These are phyloP conservation scores for Acridotheres tristis DNA, from an alignment of 2,797 vertebrate genomes.

Conservation along the genomic window DNA sequence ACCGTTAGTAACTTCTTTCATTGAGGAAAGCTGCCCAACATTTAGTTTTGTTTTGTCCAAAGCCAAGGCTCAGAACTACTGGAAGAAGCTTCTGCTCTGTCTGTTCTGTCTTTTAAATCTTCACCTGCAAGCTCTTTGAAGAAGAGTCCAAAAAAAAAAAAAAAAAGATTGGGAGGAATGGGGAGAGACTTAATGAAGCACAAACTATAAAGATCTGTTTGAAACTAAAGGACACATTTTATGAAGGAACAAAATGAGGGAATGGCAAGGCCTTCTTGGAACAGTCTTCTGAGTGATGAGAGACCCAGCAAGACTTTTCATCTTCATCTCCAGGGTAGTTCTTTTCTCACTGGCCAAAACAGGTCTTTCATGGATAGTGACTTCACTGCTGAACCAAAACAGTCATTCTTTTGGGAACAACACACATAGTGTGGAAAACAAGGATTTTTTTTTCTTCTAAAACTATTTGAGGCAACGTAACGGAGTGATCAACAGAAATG, in stretches of 20 bases:
- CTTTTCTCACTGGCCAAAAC: constrained; percentile 86
- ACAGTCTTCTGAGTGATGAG: constrained; percentile 73
- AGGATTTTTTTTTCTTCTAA: constrained; percentile 92
- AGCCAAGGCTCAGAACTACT: constrained; percentile 87
- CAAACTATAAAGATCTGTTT: constrained; percentile 88
- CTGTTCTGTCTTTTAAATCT: constrained; percentile 87
- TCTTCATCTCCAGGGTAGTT: constrained; percentile 82
- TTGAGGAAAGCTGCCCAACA: constrained; percentile 85
- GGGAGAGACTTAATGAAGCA: constrained; percentile 88
- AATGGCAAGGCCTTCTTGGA: constrained; percentile 85
- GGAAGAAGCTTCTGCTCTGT: constrained; percentile 88
- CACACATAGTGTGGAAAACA: constrained; percentile 99
- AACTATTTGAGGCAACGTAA: constrained; percentile 99
- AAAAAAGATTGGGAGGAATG: constrained; percentile 55
- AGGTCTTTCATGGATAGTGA: constrained; percentile 84
- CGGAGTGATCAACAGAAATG: constrained; percentile 97
- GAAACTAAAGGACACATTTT: constrained; percentile 92
- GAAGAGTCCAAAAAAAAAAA: constrained; percentile 87
- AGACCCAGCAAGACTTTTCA: constrained; percentile 78
- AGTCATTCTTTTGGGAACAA: constrained; percentile 97
- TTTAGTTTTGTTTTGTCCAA: constrained; percentile 88
- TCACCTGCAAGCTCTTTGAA: constrained; percentile 89
- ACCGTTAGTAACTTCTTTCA: constrained; percentile 89
- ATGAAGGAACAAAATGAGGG: constrained; percentile 89
- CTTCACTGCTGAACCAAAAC: constrained; percentile 92